Percentiles rank a stretch among this genome's conserved stretches.
Evolutionary conservation across 2,113 vertebrate genomes (phyloP).

Genomic region (Asarcornis scutulata): DNA sequence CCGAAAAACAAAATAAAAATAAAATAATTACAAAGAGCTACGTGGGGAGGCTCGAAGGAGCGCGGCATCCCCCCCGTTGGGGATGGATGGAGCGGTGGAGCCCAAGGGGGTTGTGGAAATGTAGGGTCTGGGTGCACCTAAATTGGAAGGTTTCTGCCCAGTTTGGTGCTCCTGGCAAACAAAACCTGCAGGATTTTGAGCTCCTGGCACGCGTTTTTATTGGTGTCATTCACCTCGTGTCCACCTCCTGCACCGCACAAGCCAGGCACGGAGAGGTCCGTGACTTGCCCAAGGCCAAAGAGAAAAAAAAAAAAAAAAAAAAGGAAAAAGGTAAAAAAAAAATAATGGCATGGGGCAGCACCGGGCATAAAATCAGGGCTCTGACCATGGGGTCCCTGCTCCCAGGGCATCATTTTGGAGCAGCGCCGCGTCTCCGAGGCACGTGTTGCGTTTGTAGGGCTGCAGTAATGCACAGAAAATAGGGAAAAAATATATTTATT

Average conservation of each 20-base stretch:
- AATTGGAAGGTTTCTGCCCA: rapidly evolving
- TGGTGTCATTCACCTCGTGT: rapidly evolving
- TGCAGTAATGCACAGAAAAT: background rate
- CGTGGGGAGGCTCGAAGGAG: background rate
- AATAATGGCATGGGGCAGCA: background rate
- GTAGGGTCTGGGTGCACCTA: background rate
- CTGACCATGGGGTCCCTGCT: background rate
- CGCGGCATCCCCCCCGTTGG: rapidly evolving
- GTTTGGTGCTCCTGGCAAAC: rapidly evolving
- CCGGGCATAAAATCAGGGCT: rapidly evolving
- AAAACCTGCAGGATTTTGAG: background rate
- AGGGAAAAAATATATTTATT: too few relatives aligned
- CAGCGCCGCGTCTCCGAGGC: background rate
- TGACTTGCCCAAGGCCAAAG: background rate
- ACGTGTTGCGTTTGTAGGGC: background rate
- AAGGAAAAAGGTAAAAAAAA: too few relatives aligned
- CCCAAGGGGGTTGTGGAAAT: background rate
- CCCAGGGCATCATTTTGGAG: background rate
- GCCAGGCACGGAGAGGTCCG: background rate
- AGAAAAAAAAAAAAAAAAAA: too few relatives aligned
- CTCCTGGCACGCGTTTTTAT: background rate
- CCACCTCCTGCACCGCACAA: background rate
- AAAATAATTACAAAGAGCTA: background rate
- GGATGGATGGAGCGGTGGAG: background rate
- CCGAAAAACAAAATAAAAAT: background rate